Percentiles rank a stretch among this genome's conserved stretches.
Evolutionary conservation across 2,888 invertebrate genomes (phyloP).

Genomic region (Lutraria lutraria): DNA sequence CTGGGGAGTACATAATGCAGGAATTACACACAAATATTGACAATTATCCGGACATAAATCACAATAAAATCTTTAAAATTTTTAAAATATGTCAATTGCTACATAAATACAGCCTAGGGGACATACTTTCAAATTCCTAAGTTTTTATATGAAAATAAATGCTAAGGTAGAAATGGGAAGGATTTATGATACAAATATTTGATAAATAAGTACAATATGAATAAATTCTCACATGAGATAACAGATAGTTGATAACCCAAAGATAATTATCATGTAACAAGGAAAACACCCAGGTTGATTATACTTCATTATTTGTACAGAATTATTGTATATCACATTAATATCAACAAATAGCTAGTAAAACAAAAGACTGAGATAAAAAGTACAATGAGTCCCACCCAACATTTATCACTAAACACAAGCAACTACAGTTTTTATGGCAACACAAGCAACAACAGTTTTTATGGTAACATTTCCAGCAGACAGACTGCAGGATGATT

Average conservation of each 20-base stretch:
- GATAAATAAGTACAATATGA: constrained; percentile 27
- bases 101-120: constrained; percentile 26
- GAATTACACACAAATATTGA: constrained; percentile 38
- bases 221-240: constrained; percentile 14
- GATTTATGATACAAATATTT: constrained; percentile 23
- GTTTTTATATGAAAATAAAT: not conserved
- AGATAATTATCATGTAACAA: constrained; percentile 13
- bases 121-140: constrained; percentile 22
- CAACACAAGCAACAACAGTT: not conserved
- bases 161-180: not conserved
- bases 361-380: constrained; percentile 20
- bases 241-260: not conserved
- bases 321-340: not conserved
- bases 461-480: not conserved
- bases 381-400: constrained; percentile 17
- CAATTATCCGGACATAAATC: constrained; percentile 35
- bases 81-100: constrained; percentile 2
- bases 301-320: not conserved
- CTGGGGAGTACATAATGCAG: not conserved
- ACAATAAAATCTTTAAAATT: constrained; percentile 20
- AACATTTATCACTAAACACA: not conserved
- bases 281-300: constrained; percentile 9
- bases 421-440: not conserved
- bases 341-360: not conserved
- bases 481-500: not conserved